Base-by-base conservation (phyloP, 2,797 vertebrate genomes). In the Poliocrania exsul region DNA sequence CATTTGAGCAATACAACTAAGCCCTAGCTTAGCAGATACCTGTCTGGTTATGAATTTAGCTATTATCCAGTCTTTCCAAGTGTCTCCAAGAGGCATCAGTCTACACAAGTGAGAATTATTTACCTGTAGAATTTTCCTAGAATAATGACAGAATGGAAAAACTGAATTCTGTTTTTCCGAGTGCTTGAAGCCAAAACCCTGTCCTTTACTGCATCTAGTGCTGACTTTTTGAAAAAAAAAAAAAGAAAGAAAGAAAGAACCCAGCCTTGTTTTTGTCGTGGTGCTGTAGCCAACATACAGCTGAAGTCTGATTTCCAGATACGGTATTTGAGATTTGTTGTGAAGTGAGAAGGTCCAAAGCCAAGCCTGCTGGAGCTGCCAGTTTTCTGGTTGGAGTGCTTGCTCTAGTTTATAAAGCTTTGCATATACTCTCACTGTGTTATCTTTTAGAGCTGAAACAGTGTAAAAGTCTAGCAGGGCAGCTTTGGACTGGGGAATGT, bases 61-160 rank as follows among this genome's bases (percentile, higher is more conserved):
- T 72, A 42, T 60, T 87, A 71, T 51, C 51, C 56, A 38, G 29
- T 72, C 54, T 88, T 87, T 33, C 60, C 51, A 31, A 57, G 28
- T 33, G 77, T 38, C 62, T 96, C 62, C 69, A 70, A 88, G 81
- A 85, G 40, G 35, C 3, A 0, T 79, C 70, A 29, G 12, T n/a
- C 31, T 67, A 87, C 70, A 84, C 64, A 56, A 60, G 37, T 5
- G 13, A 82, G 51, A 40, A 40, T 50, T 94, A 71, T 5, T 82
- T 91, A 95, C 67, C 69, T 95, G 69, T 61, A 78, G 69, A 67
- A 3, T 80, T 91, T 87, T 78, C 24, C n/a, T 83, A 79, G 54
- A 90, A 71, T 77, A 73, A 56, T 86, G 91, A 87, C 83, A 74
- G 77, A 80, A 74, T 89, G 91, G 92, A 94, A 96, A 94, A 95